Evolutionary conservation across 30 jellyfish, hydroid and myxozoan genomes (phyloP).

Genomic region (Aurelia sp.): DNA sequence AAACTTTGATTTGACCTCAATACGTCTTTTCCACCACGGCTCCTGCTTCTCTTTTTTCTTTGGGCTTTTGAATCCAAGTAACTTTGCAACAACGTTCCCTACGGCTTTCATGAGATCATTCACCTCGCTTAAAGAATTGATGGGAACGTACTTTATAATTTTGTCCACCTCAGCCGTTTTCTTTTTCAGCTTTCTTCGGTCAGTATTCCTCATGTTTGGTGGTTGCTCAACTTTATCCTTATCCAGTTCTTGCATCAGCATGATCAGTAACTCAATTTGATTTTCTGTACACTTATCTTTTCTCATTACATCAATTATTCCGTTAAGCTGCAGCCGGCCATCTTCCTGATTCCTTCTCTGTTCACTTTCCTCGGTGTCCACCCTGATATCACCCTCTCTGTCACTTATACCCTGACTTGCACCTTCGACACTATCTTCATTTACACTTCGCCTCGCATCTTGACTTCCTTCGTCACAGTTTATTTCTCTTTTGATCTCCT

Average conservation of each 20-base stretch:
- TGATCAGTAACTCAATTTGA: not conserved
- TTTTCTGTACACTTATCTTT: slow-evolving; percentile 1
- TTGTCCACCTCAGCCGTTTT: slow-evolving; percentile 40
- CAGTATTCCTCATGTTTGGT: slow-evolving; percentile 44
- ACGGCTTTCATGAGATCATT: slow-evolving; percentile 32
- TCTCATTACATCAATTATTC: slow-evolving; percentile 27
- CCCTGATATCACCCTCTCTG: slow-evolving; percentile 8
- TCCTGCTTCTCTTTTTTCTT: slow-evolving; percentile 9
- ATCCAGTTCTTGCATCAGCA: slow-evolving; percentile 14
- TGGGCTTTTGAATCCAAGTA: slow-evolving; percentile 2
- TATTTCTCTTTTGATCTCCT: slow-evolving; percentile 27
- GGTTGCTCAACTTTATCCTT: slow-evolving; percentile 7
- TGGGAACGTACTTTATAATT: not conserved
- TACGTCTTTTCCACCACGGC: not conserved
- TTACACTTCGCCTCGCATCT: slow-evolving; percentile 1
- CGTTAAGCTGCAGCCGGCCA: slow-evolving; percentile 6
- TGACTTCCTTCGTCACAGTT: slow-evolving; percentile 17
- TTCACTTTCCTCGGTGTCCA: slow-evolving; percentile 29
- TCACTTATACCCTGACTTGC: slow-evolving; percentile 16
- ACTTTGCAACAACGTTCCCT: slow-evolving; percentile 26
- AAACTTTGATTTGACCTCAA: slow-evolving; percentile 26
- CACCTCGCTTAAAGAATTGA: slow-evolving; percentile 5
- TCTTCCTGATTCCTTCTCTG: slow-evolving; percentile 5
- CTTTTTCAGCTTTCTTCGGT: slow-evolving; percentile 31
- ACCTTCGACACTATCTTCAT: slow-evolving; percentile 17